Percentiles rank a stretch among this genome's conserved stretches.
Evolutionary conservation across 1,140 invertebrate genomes (phyloP).

Genomic region (Lasioglossum albipes): DNA sequence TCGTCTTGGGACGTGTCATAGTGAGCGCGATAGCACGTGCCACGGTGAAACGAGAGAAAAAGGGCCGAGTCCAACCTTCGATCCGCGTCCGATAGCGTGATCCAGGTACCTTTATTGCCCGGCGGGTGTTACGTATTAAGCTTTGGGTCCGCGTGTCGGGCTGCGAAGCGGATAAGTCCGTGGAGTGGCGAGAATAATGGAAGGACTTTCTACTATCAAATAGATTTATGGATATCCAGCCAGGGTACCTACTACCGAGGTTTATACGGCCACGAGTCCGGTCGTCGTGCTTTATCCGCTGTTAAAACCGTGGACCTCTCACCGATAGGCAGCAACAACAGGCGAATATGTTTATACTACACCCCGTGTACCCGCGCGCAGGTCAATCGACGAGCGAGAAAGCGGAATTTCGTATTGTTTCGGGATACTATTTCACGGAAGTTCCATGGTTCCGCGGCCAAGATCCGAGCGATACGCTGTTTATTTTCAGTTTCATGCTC

Average conservation of each 20-base stretch:
- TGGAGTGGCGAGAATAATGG: conserved; percentile 71
- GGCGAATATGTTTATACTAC: conserved; percentile 55
- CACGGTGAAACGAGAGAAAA: background rate
- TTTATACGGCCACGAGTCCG: conserved; percentile 64
- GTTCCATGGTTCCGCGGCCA: conserved; percentile 25
- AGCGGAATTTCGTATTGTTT: conserved; percentile 57
- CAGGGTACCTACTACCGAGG: conserved; percentile 63
- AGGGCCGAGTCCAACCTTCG: conserved; percentile 43
- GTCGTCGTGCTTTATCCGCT: conserved; percentile 65
- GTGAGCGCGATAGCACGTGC: conserved; percentile 1
- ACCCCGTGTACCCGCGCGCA: conserved; percentile 19
- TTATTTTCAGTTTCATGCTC: conserved; percentile 29
- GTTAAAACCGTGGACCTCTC: conserved; percentile 60
- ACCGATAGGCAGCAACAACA: conserved; percentile 48
- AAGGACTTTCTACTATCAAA: conserved; percentile 78
- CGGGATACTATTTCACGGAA: conserved; percentile 55
- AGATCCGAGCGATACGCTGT: conserved; percentile 10
- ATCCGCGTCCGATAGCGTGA: conserved; percentile 50
- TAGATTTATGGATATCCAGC: conserved; percentile 78
- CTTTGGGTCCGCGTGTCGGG: conserved; percentile 49
- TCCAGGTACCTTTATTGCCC: conserved; percentile 62
- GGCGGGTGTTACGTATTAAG: conserved; percentile 64
- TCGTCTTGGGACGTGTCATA: background rate
- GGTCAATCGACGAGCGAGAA: conserved; percentile 40
- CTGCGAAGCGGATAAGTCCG: conserved; percentile 56